Conservation (phyloP, 2,888 invertebrate species). For the Dasysyrphus albostriatus region DNA sequence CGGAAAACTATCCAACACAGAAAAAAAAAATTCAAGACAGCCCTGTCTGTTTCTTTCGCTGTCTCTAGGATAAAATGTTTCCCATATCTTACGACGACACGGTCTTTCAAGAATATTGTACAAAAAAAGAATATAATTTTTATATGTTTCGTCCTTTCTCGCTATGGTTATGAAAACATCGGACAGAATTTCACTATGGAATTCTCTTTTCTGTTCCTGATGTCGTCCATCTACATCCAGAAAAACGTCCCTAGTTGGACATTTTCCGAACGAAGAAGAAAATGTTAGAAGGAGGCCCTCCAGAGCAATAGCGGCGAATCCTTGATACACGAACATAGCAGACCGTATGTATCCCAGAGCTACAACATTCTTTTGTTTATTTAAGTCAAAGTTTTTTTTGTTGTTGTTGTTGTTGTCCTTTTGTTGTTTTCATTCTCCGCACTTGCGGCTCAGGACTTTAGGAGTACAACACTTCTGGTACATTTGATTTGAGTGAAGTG, state of each 20-base stretch:
- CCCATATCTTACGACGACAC: slow-evolving; percentile 52
- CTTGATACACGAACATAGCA: slow-evolving; percentile 35
- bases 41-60: slow-evolving; percentile 23
- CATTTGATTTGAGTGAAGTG: slow-evolving; percentile 72
- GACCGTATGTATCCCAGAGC: slow-evolving; percentile 42
- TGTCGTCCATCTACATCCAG: slow-evolving; percentile 60
- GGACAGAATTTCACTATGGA: slow-evolving; percentile 61
- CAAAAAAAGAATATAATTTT: slow-evolving; percentile 21
- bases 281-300: slow-evolving; percentile 48
- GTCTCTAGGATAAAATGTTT: slow-evolving; percentile 54
- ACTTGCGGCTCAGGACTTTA: slow-evolving; percentile 52
- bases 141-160: slow-evolving; percentile 35
- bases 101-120: slow-evolving; percentile 39
- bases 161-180: slow-evolving; percentile 67
- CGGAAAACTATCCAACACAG: slow-evolving; percentile 20
- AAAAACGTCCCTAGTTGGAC: slow-evolving; percentile 61
- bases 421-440: slow-evolving; percentile 18
- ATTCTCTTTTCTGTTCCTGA: slow-evolving; percentile 49
- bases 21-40: slow-evolving; percentile 36
- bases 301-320: slow-evolving; percentile 36
- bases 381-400: slow-evolving; percentile 40
- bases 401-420: slow-evolving; percentile 8
- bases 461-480: slow-evolving; percentile 60
- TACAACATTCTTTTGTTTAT: slow-evolving; percentile 68
- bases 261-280: slow-evolving; percentile 55